These are phyloP conservation scores for Peucedramus taeniatus DNA, from an alignment of 2,113 vertebrate species.

Conservation along the genomic window DNA sequence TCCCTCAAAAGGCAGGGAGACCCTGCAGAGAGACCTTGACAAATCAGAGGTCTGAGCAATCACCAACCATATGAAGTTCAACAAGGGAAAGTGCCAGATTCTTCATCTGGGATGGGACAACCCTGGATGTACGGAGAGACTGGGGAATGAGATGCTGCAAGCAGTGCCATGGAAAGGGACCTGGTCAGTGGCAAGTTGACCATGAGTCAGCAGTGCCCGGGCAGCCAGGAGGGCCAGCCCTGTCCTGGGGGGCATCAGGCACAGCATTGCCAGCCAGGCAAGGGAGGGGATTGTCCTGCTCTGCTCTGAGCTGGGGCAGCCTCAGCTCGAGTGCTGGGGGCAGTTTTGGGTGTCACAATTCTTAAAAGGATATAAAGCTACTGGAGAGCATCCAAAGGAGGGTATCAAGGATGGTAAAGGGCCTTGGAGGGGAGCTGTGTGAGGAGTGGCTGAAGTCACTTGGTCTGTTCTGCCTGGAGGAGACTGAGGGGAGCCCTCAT, in stretches of 20 bases:
- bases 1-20: not conserved
- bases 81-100: fast-evolving
- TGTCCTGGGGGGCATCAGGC: not conserved
- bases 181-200: not conserved
- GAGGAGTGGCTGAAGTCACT: not conserved
- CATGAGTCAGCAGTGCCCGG: not conserved
- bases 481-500: fast-evolving
- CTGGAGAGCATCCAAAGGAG: not conserved
- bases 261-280: fast-evolving
- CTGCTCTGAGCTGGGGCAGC: not conserved
- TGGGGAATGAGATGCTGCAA: not conserved
- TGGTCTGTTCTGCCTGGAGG: not conserved
- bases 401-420: not conserved
- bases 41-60: not conserved
- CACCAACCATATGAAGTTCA: not conserved
- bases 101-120: not conserved
- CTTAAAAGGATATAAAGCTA: not conserved
- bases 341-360: fast-evolving
- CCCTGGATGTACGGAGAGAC: not conserved
- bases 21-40: not conserved
- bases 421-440: fast-evolving
- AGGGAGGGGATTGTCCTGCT: not conserved
- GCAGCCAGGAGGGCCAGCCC: not conserved
- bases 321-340: not conserved
- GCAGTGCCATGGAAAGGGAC: not conserved